Base-by-base conservation (phyloP, 2,797 vertebrate genomes). In the Poecilia gillii region DNA sequence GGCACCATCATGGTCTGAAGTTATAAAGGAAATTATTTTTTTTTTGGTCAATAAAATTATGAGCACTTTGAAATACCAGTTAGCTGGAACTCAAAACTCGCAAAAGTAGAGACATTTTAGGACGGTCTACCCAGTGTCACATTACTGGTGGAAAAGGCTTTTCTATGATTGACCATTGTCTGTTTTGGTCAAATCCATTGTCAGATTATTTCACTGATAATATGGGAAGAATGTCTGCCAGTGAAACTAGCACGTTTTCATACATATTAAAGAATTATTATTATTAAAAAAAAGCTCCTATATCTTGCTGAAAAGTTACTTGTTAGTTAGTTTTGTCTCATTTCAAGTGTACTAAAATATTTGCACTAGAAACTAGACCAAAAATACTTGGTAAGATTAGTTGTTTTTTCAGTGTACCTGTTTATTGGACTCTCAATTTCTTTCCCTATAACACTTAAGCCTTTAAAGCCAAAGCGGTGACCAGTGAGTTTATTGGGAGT, bases 381-480 rank as follows among this genome's bases (percentile, higher is more conserved):
- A 16, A 46, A 41, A 71, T 28, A 68, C 7, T 51, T 9, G 20
- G 49, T 51, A 51, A 51, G 49, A 51, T 51, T 51, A 51, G 49
- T 23, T 51, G 23, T 14, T 3, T 70, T 12, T 59, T 28, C 12
- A 45, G 13, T 28, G 16, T 71, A 28, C 6, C 68, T 71, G 14
- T 2, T 70, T n/a, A 70, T 46, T 71, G 25, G 12, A 12, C 41
- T 16, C 25, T 71, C 18, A 13, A 16, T 28, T 28, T 8, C 36
- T 68, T 45, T 45, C n/a, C 25, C 6, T 16, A 28, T 28, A 28
- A 25, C 25, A 45, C 68, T 13, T 51, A 74, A 49, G n/a, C 9
- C 28, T 45, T 62, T 36, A 23, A 64, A 75, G 12, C 43, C 70
- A 31, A 4, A 49, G 75, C 76, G 64, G 72, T 76, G 55, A 51